Evolutionary conservation across 2,113 vertebrate genomes (phyloP).

Genomic region (Ophthalmolycus amberensis): DNA sequence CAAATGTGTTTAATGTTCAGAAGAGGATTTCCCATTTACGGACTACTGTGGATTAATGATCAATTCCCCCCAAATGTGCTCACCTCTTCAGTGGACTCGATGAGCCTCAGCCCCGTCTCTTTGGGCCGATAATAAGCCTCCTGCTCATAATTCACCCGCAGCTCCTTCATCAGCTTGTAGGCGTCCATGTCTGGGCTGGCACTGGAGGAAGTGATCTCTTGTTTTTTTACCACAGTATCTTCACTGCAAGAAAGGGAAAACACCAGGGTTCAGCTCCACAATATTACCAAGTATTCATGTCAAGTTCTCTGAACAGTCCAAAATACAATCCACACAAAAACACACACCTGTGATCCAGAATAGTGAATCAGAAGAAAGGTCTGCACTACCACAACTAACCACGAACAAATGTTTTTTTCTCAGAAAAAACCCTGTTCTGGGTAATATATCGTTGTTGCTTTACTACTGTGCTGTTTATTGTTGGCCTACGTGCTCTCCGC

Average conservation of each 20-base stretch:
- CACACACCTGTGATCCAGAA: neutral
- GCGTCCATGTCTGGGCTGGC: conserved; percentile 83
- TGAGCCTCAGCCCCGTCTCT: conserved; percentile 89
- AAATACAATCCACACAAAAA: neutral
- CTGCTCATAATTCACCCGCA: conserved; percentile 89
- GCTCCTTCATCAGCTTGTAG: conserved; percentile 90
- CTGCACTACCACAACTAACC: neutral
- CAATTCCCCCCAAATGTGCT: neutral
- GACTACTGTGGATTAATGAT: neutral
- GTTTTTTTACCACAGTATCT: conserved; percentile 40
- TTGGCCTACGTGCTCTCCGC: conserved; percentile 15
- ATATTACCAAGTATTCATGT: neutral
- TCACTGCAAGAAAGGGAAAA: conserved; percentile 34
- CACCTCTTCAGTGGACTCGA: conserved; percentile 89
- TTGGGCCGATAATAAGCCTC: conserved; percentile 90
- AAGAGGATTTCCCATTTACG: neutral
- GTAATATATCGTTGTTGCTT: neutral
- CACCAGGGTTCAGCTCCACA: neutral
- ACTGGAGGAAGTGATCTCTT: conserved; percentile 16
- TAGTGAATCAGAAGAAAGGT: neutral
- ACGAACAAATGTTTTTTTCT: neutral
- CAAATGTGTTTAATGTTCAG: neutral
- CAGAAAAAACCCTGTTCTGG: neutral
- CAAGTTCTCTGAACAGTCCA: neutral
- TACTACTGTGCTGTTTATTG: neutral